phyloP scores from a whole-genome alignment of 2,888 invertebrate genomes.

The Amphipoea oculea region DNA sequence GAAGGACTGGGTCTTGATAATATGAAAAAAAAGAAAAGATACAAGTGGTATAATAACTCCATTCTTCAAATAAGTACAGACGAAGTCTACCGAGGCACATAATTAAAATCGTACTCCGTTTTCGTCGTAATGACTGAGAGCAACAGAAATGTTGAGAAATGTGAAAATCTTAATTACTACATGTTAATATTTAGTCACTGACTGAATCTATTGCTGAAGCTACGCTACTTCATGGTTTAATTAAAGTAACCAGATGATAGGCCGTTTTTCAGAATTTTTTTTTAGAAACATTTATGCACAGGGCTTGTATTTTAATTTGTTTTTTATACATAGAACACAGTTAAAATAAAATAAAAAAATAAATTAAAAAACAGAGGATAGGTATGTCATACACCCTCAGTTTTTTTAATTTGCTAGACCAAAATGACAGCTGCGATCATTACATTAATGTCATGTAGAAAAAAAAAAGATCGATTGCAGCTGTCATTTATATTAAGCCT shows the following conservation, averaged over 20 bases:
- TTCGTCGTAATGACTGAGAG: constrained; percentile 21
- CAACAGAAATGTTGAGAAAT: constrained; percentile 22
- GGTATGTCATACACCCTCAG: too few species aligned
- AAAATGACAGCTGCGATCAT: too few species aligned
- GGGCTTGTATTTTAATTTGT: too few species aligned
- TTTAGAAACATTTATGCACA: too few species aligned
- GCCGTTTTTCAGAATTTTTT: too few species aligned
- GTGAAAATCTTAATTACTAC: constrained; percentile 32
- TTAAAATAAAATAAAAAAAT: too few species aligned
- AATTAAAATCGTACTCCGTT: constrained; percentile 43
- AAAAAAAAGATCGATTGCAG: too few species aligned
- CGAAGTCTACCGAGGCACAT: constrained; percentile 36
- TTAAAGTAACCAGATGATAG: not conserved
- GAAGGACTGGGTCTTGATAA: not conserved
- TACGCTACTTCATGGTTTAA: not conserved
- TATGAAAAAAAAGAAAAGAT: not conserved
- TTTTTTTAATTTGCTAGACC: too few species aligned
- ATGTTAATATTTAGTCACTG: constrained; percentile 31
- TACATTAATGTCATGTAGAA: too few species aligned
- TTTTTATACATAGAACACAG: too few species aligned
- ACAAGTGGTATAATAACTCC: not conserved
- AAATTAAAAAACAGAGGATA: too few species aligned
- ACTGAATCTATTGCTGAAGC: constrained; percentile 23
- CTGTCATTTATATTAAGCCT: too few species aligned
- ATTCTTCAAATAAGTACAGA: constrained; percentile 20